Base-by-base conservation (phyloP, 2,888 invertebrate genomes). In the Psylliodes chrysocephalus region DNA sequence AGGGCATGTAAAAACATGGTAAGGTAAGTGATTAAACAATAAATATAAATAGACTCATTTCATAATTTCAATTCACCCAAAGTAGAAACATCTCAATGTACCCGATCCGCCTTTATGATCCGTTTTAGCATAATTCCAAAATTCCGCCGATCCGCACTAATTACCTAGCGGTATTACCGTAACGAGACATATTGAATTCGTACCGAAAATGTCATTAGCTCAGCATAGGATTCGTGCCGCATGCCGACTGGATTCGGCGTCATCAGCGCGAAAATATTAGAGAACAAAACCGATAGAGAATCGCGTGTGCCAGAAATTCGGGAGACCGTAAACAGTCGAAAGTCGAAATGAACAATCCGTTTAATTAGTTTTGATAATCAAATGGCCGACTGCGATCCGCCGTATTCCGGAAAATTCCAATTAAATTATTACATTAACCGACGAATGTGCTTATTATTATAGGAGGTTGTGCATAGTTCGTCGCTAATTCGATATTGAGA, bases 341-440 rank as follows among this genome's bases (percentile, higher is more conserved):
- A 51, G 49, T 51, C 59, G 51, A 60, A 60, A 60, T 51, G 51
- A 60, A 60, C 59, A 60, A 60, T 60, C 59, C 51, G 47, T 61
- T 54, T 61, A 54, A 61, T 61, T 46, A 61, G 61, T 53, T 61
- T 47, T 18, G 61, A 47, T 46, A 47, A 54, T 38, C 61, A 54
- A 49, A 49, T 25, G 54, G 40, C 40, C 35, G 35, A 56, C 46
- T 35, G 47, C 35, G 56, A 56, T 47, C 33, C 33, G 18, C 53
- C 33, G 30, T 53, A 44, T 60, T 60, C 53, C 35, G 60, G 53
- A 53, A 60, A 52, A 53, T 60, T 46, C 47, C 46, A 60, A 60
- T 60, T 53, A 53, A 60, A 60, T 60, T 60, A 60, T 60, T 53
- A 60, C 60, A 53, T 53, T 46, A 52, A 60, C 60, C 53, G 19